Evolutionary conservation across 2,113 vertebrate genomes (phyloP).

Genomic region (Perca flavescens): DNA sequence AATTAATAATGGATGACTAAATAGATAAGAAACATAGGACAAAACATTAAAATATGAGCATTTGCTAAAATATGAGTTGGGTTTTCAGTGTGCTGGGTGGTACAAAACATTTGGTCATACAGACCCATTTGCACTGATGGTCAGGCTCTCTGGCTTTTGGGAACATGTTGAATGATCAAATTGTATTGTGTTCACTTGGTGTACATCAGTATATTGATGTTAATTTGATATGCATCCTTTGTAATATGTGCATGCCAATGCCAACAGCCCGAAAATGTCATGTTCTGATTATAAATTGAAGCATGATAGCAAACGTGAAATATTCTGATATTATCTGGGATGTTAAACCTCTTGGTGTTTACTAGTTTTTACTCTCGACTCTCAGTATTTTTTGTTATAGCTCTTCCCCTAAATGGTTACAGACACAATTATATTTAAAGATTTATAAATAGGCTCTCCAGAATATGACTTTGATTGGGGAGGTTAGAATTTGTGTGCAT

Average conservation of each 20-base stretch:
- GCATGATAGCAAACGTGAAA: neutral
- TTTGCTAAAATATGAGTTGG: neutral
- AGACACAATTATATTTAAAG: neutral
- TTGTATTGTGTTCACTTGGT: neutral
- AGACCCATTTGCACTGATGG: neutral
- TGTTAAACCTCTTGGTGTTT: conserved; percentile 9
- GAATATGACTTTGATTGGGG: neutral
- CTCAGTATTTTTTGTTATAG: neutral
- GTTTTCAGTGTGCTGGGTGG: neutral
- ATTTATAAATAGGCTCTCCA: neutral
- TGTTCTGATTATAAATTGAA: conserved; percentile 11
- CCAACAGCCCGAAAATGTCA: conserved; percentile 24
- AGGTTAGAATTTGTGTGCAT: neutral
- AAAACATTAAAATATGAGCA: neutral
- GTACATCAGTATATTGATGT: conserved; percentile 11
- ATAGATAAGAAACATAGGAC: neutral
- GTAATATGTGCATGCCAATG: conserved; percentile 9
- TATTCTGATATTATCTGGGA: conserved; percentile 18
- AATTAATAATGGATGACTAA: neutral
- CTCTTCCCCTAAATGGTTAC: neutral
- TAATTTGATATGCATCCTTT: conserved; percentile 5
- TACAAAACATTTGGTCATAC: neutral
- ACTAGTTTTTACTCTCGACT: neutral
- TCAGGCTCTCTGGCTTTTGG: neutral
- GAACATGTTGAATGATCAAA: neutral